Evolutionary conservation across 2,888 invertebrate genomes (phyloP), one percentile per base, ranked within the genome.

Genomic region (Plemyria rubiginata): DNA sequence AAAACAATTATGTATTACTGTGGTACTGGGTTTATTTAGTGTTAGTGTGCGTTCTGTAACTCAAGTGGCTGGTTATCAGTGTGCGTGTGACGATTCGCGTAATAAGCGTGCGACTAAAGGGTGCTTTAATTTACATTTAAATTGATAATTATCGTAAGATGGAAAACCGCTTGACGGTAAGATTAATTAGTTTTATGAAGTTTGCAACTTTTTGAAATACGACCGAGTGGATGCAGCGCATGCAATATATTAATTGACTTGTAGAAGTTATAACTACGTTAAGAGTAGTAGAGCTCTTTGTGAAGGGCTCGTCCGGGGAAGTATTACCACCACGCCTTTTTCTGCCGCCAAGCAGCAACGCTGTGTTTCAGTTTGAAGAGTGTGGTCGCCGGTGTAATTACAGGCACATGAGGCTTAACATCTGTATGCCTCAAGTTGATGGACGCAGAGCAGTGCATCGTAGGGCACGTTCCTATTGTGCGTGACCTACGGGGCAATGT

Each of bases 81-180:
- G 62, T 67, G 67, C 40, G 65, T 68, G 49, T 60, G 77, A 71
- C 70, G 71, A 64, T 73, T 71, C 80, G 76, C 77, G 72, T 80
- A 79, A 81, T 75, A 79, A 75, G 70, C 71, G 76, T 80, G 81
- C 78, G 73, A 68, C 69, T 68, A 72, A 75, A 54, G 74, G 76
- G 77, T 71, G 76, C 78, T 78, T 78, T 72, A 78, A 85, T 84
- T 82, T 79, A 78, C 82, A 84, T 84, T 78, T 79, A 80, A 83
- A 85, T 84, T 80, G 79, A 78, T 78, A 73, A 75, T 75, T 73
- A 70, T 59, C 53, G 54, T 67, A 61, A 65, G 70, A 69, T 70
- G 74, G 73, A 76, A 74, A 78, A 74, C 74, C 72, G 71, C 74
- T 70, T 65, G 61, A 49, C 61, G 71, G 60, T 65, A 54, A 65